Percentiles rank a stretch among this genome's conserved stretches.
phyloP scores from a whole-genome alignment of 2,113 vertebrate genomes.

The Melospiza melodia region DNA sequence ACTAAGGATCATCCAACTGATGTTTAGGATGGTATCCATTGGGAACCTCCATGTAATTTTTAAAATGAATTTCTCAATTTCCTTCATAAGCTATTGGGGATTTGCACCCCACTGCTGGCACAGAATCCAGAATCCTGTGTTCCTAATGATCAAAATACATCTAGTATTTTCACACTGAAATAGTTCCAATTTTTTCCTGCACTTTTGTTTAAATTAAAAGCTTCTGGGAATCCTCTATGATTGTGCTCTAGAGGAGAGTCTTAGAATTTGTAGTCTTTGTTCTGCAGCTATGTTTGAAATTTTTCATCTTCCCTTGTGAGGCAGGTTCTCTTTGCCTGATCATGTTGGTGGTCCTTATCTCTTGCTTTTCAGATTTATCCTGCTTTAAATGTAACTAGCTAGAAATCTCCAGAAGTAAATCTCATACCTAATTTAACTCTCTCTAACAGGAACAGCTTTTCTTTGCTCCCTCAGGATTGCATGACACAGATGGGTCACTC shows the following conservation, averaged over 20 bases:
- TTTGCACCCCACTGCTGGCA: neutral
- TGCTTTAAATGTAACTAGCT: neutral
- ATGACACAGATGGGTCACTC: neutral
- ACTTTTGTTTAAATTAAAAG: neutral
- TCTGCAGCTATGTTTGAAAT: neutral
- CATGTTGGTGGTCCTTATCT: neutral
- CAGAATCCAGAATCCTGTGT: neutral
- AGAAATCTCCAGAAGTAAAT: neutral
- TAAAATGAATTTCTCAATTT: neutral
- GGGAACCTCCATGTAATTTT: neutral
- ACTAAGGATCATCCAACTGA: neutral
- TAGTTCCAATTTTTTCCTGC: neutral
- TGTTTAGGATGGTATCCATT: neutral
- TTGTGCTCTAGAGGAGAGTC: neutral
- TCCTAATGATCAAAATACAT: neutral
- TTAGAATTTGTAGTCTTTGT: neutral
- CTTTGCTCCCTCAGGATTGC: neutral
- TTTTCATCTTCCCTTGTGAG: neutral
- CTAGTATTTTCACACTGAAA: neutral
- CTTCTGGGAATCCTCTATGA: neutral
- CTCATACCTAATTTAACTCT: neutral
- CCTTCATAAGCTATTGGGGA: neutral
- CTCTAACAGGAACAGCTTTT: neutral
- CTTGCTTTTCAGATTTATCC: neutral
- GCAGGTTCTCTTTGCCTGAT: neutral